Conservation (phyloP, 2,888 invertebrate species). For the Rhingia campestris region DNA sequence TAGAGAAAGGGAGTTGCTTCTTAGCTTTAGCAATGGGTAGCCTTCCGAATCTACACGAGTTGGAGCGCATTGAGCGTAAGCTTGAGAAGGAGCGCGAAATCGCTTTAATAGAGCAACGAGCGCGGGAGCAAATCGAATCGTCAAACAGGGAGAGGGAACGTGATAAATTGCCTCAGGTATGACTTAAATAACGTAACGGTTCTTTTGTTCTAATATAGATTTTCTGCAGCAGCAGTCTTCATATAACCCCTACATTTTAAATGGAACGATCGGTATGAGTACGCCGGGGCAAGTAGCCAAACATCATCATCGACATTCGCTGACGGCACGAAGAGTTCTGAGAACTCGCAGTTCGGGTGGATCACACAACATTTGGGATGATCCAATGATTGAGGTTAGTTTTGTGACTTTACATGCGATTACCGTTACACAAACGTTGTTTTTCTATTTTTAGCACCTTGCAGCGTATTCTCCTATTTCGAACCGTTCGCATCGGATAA, state of each 20-base stretch:
- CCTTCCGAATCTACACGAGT: conserved; percentile 86
- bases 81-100: conserved; percentile 80
- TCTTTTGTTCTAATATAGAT: background rate
- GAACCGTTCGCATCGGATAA: conserved; percentile 84
- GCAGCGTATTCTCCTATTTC: conserved; percentile 86
- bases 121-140: conserved; percentile 77
- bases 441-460: conserved; percentile 81
- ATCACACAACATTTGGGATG: conserved; percentile 82
- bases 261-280: conserved; percentile 59
- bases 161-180: conserved; percentile 80
- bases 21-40: conserved; percentile 84
- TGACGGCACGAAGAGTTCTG: conserved; percentile 81
- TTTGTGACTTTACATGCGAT: too few relatives aligned
- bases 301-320: conserved; percentile 80
- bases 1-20: background rate
- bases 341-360: conserved; percentile 82
- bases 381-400: conserved; percentile 82
- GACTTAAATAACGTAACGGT: background rate
- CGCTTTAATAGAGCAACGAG: conserved; percentile 79
- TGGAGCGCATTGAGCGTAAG: conserved; percentile 83
- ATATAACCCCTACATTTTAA: conserved; percentile 79
- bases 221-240: conserved; percentile 77
- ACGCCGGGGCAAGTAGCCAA: conserved; percentile 75
- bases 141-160: conserved; percentile 79
- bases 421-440: too few relatives aligned